Base-by-base conservation (phyloP, 92 coral and sea anemone species). In the Paragorgia papillata region DNA sequence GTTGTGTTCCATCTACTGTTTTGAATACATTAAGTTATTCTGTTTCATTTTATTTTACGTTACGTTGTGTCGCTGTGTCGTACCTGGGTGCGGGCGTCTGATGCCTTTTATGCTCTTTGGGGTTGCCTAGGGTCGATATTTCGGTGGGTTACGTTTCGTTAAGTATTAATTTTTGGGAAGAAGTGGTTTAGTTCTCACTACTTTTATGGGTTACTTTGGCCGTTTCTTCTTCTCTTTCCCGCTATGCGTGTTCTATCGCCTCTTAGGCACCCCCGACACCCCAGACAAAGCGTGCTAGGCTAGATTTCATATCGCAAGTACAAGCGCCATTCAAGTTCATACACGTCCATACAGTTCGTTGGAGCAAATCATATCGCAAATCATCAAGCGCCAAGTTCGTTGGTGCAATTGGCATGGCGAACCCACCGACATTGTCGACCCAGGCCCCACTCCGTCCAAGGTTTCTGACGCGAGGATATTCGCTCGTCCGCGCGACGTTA, bases 381-480 rank as follows among this genome's bases (percentile, higher is more conserved):
- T n/a, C n/a, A n/a, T n/a, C n/a, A n/a, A n/a, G n/a, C n/a, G n/a
- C n/a, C n/a, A n/a, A n/a, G n/a, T n/a, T n/a, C 43, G 43, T 37
- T 37, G 43, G 66, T 83, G 87, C 27, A 49, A 83, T 57, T 75
- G 76, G 79, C 77, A 75, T 55, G 82, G 82, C 30, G 59, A 56
- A 10, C 86, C 76, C 74, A 22, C 73, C 21, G 58, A 51, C 7
- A 51, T 51, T 51, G 26, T 51, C 58, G 58, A 51, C 58, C 8
- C 43, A 37, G 43, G 26, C 19, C 26, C 58, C 58, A 17, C 20
- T 22, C 21, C 26, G 58, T 17, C 62, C 5, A 71, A 61, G 71
- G 88, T 78, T 0, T 69, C 84, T 0, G 20, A 58, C 9, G 80
- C 79, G 3, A 14, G 10, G 10, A 73, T 13, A 14, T 53, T 31